Percentiles rank a stretch among this genome's conserved stretches.
Evolutionary conservation across 2,888 invertebrate species (phyloP).

Genomic region (Drosophila villosipedis): DNA sequence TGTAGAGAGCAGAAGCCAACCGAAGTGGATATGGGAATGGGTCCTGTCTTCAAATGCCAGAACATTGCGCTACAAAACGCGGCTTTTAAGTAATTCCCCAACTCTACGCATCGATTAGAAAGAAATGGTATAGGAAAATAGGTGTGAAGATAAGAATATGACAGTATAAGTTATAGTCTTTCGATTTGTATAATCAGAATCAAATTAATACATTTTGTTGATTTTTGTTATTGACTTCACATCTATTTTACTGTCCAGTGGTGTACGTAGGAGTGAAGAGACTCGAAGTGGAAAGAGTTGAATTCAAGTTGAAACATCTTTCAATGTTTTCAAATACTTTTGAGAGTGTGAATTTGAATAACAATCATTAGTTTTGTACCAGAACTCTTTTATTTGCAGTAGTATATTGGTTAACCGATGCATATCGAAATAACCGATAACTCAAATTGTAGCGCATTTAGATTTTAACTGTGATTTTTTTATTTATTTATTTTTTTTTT

Average conservation of each 20-base stretch:
- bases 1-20: conserved; percentile 9
- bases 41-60: conserved; percentile 46
- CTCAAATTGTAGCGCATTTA: conserved; percentile 42
- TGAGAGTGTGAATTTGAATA: neutral
- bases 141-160: too few relatives aligned
- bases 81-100: conserved; percentile 4
- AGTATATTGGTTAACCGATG: neutral
- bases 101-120: neutral
- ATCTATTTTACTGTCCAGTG: too few relatives aligned
- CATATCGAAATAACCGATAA: neutral
- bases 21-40: neutral
- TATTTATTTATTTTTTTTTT: neutral
- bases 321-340: neutral
- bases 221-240: too few relatives aligned
- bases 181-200: too few relatives aligned
- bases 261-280: too few relatives aligned
- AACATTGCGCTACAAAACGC: conserved; percentile 27
- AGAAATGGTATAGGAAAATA: neutral
- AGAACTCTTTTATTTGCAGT: neutral
- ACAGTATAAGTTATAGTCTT: too few relatives aligned
- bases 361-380: neutral
- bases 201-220: too few relatives aligned
- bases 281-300: neutral
- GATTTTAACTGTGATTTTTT: conserved; percentile 41
- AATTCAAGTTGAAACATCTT: neutral